Evolutionary conservation across 2,797 vertebrate species (phyloP), one percentile per base, ranked within the genome.

Genomic region (Sebastiscus tertius): DNA sequence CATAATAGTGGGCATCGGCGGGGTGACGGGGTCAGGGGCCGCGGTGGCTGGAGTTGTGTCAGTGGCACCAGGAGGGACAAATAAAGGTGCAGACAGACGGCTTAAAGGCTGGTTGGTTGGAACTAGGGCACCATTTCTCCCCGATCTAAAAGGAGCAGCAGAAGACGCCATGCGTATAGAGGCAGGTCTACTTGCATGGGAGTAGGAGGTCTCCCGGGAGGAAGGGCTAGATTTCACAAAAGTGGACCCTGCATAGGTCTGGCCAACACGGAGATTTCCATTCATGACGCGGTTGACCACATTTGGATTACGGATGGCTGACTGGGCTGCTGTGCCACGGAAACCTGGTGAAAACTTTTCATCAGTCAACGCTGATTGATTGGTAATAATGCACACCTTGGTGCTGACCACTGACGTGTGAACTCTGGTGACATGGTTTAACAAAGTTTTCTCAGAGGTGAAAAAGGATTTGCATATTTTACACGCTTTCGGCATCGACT

Each of bases 391-490:
- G 73, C 82, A 81, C 5, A 87, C 70, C 62, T 92, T 93, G 70
- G 90, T 92, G 75, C 75, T 88, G 76, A 93, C 86, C 52, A 90
- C 83, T n/a, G 91, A 89, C 1, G 74, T 81, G 86, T 95, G 95
- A 70, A 83, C 80, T 24, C 34, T 75, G 55, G 84, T 86, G 49
- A 93, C 79, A 14, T 95, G 94, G 14, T 80, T 72, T 0, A 84
- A 69, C 67, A 95, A 60, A 9, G 74, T 80, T 58, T 83, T 81
- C 9, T 93, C 81, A 4, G 77, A 79, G n/a, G 83, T 80, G 83
- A 94, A 95, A 82, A 89, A 89, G 6, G 77, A 85, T 72, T 92
- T 93, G 77, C 93, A 94, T 75, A 93, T 77, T 42, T 84, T 83
- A 58, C 93, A 94, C 7, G 67, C 63, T 61, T 91, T 89, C 1